A percentile compares a stretch with the other conserved stretches of the same genome.
These are phyloP conservation scores for Tenthredo amoena DNA, from an alignment of 2,888 invertebrate genomes.

Conservation along the genomic window DNA sequence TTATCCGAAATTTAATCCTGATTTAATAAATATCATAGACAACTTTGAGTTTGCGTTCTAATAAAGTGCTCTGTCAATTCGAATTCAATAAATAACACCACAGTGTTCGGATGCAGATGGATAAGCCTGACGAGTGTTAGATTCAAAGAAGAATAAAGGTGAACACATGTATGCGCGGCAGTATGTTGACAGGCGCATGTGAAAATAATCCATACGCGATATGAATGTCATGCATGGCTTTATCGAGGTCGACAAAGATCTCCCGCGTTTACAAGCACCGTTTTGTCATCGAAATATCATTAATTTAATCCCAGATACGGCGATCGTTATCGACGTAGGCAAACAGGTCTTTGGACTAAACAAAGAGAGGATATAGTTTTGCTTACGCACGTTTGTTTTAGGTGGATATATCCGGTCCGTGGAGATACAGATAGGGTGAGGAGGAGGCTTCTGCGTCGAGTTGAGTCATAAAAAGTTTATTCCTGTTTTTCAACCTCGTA, in stretches of 20 bases:
- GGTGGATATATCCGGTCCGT: background rate
- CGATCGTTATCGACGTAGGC: background rate
- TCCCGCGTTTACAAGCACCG: background rate
- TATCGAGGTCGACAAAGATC: background rate
- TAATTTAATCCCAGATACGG: background rate
- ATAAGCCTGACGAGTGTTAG: background rate
- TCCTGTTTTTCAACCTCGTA: constrained; percentile 27
- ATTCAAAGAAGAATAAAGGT: background rate
- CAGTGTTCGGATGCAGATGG: background rate
- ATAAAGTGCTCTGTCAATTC: background rate
- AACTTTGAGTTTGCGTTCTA: background rate
- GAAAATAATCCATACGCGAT: background rate
- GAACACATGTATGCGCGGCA: background rate
- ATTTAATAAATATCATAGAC: background rate
- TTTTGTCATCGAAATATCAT: background rate
- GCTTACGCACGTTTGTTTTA: background rate
- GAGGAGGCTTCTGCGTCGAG: background rate
- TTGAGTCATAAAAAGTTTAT: constrained; percentile 41
- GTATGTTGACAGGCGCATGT: background rate
- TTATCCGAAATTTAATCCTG: background rate
- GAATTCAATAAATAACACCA: background rate
- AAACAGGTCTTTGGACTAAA: background rate
- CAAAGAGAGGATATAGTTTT: background rate
- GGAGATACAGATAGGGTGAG: background rate
- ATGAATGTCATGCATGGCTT: background rate